Base-by-base conservation (phyloP, 2,797 vertebrate species). In the Labeo calbasu region DNA sequence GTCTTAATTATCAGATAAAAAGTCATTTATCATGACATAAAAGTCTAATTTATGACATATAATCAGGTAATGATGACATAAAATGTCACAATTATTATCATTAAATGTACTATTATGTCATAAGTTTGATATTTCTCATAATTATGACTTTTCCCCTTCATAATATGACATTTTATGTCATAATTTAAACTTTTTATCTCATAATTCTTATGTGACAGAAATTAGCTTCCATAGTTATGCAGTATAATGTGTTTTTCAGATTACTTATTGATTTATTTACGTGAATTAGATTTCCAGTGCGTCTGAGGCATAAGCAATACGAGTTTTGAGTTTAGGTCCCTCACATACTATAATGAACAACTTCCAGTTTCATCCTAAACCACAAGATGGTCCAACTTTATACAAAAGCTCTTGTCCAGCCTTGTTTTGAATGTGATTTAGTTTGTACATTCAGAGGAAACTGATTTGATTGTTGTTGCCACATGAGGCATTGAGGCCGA, bases 381-480 rank as follows among this genome's bases (percentile, higher is more conserved):
- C 48, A 76, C 21, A 53, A 75, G 19, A 66, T 46, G n/a, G 14
- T 53, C 46, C 15, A 23, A n/a, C 63, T 76, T 40, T 40, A 40
- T 57, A 21, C n/a, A 25, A 69, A 40, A 12, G 8, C 73, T 50
- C 19, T 5, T 53, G 46, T 79, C 36, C 69, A 50, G 77, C 23
- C 25, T 68, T 15, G 40, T 69, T 70, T 46, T 77, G 12, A 84
- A 84, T 21, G 23, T 69, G 40, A 55, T 66, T 66, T 51, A 57
- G 48, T 75, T 59, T 25, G 25, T 70, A 46, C 40, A 80, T 87
- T 84, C 71, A 72, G 79, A 87, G 48, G 57, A 82, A 76, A 75
- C 71, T 86, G 87, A 86, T 87, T 88, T 80, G 70, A 86, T 88
- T 86, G 76, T 61, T 75, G 32, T 75, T 86, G 68, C 79, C 72